Evolutionary conservation across 2,113 vertebrate genomes (phyloP).

Genomic region (Cyanoramphus novaezelandiae): DNA sequence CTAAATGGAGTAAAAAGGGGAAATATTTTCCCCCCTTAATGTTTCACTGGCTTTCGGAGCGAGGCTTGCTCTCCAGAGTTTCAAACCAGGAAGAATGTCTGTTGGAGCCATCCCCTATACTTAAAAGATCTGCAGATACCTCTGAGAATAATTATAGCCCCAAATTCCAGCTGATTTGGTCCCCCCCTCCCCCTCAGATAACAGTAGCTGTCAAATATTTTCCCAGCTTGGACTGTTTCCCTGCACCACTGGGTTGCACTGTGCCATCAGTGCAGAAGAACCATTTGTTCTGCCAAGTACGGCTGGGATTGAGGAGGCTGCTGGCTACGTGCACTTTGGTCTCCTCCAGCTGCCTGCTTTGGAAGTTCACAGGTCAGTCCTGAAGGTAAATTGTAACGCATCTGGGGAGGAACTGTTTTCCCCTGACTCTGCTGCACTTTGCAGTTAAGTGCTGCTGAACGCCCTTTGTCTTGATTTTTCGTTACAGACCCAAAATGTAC

Average conservation of each 20-base stretch:
- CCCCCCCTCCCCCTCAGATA: constrained; percentile 47
- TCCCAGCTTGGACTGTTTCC: constrained; percentile 84
- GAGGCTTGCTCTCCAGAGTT: not conserved
- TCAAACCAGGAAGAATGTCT: not conserved
- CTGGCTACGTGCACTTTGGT: constrained; percentile 68
- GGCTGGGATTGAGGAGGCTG: constrained; percentile 76
- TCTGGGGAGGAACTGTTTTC: not conserved
- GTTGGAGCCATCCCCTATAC: not conserved
- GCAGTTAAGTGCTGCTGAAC: not conserved
- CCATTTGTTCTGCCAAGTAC: constrained; percentile 77
- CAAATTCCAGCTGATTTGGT: not conserved
- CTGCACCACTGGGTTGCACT: constrained; percentile 74
- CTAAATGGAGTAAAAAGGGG: not conserved
- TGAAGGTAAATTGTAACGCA: constrained; percentile 53
- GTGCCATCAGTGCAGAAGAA: constrained; percentile 74
- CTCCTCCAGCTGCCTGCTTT: constrained; percentile 76
- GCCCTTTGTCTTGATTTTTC: not conserved
- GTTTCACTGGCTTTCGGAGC: not conserved
- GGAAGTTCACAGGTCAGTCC: constrained; percentile 76
- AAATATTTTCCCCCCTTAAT: not conserved
- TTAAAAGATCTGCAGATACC: constrained; percentile 3
- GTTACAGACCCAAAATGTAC: not conserved
- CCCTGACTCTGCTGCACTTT: not conserved
- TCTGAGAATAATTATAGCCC: not conserved
- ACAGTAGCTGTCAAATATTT: constrained; percentile 81